Evolutionary conservation across 2,888 invertebrate genomes (phyloP), one percentile per base, ranked within the genome.

Genomic region (Mesochorus sp.): DNA sequence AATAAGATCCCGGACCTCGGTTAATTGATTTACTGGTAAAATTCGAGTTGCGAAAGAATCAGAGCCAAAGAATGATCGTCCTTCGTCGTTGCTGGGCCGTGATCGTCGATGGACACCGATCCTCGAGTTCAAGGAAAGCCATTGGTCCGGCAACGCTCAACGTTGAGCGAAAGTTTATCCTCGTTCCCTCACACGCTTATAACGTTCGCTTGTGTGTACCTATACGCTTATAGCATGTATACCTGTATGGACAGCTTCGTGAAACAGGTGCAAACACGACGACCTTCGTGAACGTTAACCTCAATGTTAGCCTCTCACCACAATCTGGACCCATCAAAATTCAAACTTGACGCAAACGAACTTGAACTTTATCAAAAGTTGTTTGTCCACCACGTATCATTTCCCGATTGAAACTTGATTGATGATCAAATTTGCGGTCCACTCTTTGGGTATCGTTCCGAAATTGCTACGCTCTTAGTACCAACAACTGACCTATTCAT

Each of bases 231-330:
- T 14, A 39, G 14, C 47, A 64, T 47, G 31, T 53, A 67, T 73
- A 72, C 73, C 72, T 77, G 79, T 79, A 49, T 26, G n/a, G 24
- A 34, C 10, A 75, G 57, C 51, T 51, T 76, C 76, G 55, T 14
- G 37, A 71, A 80, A 76, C 79, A 80, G 79, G 82, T 81, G 82
- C 76, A 73, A 49, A 67, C 39, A 39, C 37, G 82, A 81, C 81
- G 83, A 86, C 83, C 85, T 83, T 85, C 83, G 77, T 81, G 82
- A 83, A 64, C 83, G 57, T 84, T 83, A 82, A 80, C 80, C 77
- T 79, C 80, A 62, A 34, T 37, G 64, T n/a, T n/a, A 37, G 42
- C 37, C 59, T 67, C 57, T 55, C 26, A 12, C 37, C 19, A n/a
- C 37, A 12, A n/a, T 49, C 2, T 12, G 6, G 37, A 31, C 39